Evolutionary conservation across 2,113 vertebrate species (phyloP).

Genomic region (Meleagris gallopavo): DNA sequence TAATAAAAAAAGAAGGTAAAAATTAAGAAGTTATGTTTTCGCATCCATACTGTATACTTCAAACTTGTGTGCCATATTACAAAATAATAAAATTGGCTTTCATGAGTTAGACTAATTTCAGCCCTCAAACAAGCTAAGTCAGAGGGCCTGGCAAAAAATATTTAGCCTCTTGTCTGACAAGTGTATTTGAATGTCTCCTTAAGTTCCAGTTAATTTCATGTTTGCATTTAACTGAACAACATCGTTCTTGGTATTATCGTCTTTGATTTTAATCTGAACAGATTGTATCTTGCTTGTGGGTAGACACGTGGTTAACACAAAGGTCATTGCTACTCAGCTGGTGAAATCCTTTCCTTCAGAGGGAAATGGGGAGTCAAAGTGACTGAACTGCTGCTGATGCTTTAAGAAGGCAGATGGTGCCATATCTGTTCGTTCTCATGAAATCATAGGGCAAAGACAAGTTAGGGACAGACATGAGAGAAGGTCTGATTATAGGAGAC

Average conservation of each 20-base stretch:
- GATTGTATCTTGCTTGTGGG: neutral
- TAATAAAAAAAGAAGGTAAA: neutral
- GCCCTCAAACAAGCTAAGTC: neutral
- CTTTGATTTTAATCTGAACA: neutral
- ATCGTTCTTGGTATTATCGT: neutral
- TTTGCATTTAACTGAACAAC: neutral
- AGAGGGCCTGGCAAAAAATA: neutral
- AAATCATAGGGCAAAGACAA: neutral
- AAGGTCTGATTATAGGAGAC: neutral
- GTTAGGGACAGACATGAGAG: neutral
- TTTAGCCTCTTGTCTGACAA: neutral
- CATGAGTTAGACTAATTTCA: neutral
- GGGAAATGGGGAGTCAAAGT: neutral
- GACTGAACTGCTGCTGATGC: neutral
- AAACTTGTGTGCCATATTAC: neutral
- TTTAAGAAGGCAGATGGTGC: neutral
- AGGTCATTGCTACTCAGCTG: neutral
- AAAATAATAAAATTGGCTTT: neutral
- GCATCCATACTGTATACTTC: neutral
- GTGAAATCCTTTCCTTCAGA: neutral
- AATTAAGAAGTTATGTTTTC: neutral
- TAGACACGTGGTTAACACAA: rapidly evolving
- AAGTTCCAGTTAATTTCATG: neutral
- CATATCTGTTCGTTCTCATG: rapidly evolving
- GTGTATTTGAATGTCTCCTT: neutral